Evolutionary conservation across 2,797 vertebrate species (phyloP).

Genomic region (Liparis tanakae): DNA sequence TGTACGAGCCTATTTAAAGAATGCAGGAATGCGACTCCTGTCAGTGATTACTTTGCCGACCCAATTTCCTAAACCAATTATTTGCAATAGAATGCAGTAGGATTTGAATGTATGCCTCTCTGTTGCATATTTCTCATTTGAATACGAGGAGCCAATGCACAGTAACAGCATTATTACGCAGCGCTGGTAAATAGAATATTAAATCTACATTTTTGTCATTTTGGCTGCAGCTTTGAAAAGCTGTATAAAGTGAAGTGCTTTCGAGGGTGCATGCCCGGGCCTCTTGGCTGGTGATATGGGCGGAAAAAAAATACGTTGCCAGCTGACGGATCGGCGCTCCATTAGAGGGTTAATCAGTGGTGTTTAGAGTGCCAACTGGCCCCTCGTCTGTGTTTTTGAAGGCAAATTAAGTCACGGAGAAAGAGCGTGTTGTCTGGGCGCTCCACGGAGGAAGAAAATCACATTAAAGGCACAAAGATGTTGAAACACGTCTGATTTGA

Average conservation of each 20-base stretch:
- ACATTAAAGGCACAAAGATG: constrained; percentile 12
- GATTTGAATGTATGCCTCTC: constrained; percentile 64
- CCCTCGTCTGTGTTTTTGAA: constrained; percentile 45
- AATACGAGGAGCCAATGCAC: constrained; percentile 67
- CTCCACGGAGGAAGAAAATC: neutral
- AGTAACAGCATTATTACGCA: constrained; percentile 69
- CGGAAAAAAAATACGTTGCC: constrained; percentile 20
- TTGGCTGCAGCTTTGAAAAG: constrained; percentile 63
- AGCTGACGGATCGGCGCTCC: constrained; percentile 63
- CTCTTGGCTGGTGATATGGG: constrained; percentile 42
- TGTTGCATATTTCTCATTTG: constrained; percentile 69
- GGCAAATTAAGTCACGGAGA: constrained; percentile 29
- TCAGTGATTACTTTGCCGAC: constrained; percentile 85
- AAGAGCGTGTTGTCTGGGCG: constrained; percentile 19
- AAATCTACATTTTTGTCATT: constrained; percentile 70
- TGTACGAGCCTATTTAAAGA: constrained; percentile 43
- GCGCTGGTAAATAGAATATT: constrained; percentile 75
- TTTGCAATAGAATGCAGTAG: constrained; percentile 60
- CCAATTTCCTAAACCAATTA: constrained; percentile 76
- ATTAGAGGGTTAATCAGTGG: constrained; percentile 67
- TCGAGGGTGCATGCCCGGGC: constrained; percentile 29
- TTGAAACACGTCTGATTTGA: constrained; percentile 1
- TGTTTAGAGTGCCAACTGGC: constrained; percentile 63
- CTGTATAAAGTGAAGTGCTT: constrained; percentile 49
- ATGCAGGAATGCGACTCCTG: constrained; percentile 70